These are phyloP conservation scores for Cerceris ruficornis DNA, from an alignment of 2,888 invertebrate genomes.

Conservation along the genomic window DNA sequence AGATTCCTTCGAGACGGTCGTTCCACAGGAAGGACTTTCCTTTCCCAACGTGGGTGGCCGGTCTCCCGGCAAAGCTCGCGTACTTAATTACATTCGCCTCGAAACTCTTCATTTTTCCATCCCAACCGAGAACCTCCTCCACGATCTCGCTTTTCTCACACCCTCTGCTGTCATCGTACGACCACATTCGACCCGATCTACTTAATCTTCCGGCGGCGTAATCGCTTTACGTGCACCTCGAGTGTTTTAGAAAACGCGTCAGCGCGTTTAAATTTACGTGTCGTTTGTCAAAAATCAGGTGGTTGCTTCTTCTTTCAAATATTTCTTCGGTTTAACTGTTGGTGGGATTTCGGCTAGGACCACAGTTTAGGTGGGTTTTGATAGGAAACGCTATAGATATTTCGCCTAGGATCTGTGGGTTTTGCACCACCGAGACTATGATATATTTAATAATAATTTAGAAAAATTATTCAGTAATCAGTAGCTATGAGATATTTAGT, in stretches of 20 bases:
- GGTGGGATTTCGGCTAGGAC: not conserved
- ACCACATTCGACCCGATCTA: constrained; percentile 2
- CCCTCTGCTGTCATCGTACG: constrained; percentile 10
- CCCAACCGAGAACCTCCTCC: constrained; percentile 9
- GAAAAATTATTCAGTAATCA: too few species aligned
- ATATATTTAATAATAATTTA: too few species aligned
- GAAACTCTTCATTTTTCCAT: constrained; percentile 17
- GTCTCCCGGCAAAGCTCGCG: too few species aligned
- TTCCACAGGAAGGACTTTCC: too few species aligned
- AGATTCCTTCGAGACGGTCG: too few species aligned
- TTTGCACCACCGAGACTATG: too few species aligned
- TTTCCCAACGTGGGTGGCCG: too few species aligned
- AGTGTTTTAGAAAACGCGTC: not conserved
- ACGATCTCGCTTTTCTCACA: constrained; percentile 9
- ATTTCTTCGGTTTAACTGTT: not conserved
- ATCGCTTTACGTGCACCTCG: constrained; percentile 1
- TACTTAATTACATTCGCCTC: constrained; percentile 2
- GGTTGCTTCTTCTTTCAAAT: not conserved
- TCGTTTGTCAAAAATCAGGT: not conserved
- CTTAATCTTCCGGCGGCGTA: constrained; percentile 3
- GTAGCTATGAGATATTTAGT: too few species aligned
- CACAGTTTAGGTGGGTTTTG: not conserved
- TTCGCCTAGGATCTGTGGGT: too few species aligned
- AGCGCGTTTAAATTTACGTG: not conserved
- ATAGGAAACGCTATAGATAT: too few species aligned